These are phyloP conservation scores for Alectura lathami DNA, from an alignment of 2,113 vertebrate species.

Conservation along the genomic window DNA sequence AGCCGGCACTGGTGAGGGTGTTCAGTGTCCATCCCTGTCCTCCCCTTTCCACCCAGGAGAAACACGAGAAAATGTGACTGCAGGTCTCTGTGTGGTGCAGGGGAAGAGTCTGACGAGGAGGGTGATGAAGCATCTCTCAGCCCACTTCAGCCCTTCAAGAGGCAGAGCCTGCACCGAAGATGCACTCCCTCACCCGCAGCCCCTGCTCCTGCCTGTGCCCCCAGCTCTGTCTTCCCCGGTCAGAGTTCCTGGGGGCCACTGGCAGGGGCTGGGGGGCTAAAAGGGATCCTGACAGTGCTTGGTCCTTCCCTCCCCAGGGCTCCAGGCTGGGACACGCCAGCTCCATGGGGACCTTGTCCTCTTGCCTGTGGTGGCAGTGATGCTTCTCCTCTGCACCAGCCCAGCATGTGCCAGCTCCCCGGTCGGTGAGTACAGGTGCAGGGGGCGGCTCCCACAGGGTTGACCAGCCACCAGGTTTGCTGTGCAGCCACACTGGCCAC, in stretches of 20 bases:
- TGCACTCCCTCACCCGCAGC: too few species aligned
- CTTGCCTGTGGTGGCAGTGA: neutral
- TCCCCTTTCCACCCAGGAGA: neutral
- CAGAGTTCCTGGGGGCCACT: rapidly evolving
- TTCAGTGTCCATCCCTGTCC: too few species aligned
- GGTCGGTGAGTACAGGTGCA: neutral
- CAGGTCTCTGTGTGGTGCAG: neutral
- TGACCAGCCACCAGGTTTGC: neutral
- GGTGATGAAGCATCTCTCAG: neutral
- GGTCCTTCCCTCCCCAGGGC: conserved; percentile 7
- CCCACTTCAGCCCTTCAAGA: too few species aligned
- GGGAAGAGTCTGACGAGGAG: neutral
- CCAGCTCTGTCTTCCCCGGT: neutral
- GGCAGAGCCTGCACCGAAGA: too few species aligned
- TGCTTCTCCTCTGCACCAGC: neutral
- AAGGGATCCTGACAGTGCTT: neutral
- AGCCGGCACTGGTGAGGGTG: neutral
- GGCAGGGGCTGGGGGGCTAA: neutral
- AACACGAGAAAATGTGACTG: neutral
- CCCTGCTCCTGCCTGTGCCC: too few species aligned
- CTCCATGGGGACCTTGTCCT: neutral
- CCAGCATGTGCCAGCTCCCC: neutral
- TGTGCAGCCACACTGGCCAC: neutral
- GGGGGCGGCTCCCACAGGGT: too few species aligned
- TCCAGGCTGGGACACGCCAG: neutral